A percentile compares a stretch with the other conserved stretches of the same genome.
phyloP scores from a whole-genome alignment of 2,888 invertebrate genomes.

The Leptarthrus brevirostris region DNA sequence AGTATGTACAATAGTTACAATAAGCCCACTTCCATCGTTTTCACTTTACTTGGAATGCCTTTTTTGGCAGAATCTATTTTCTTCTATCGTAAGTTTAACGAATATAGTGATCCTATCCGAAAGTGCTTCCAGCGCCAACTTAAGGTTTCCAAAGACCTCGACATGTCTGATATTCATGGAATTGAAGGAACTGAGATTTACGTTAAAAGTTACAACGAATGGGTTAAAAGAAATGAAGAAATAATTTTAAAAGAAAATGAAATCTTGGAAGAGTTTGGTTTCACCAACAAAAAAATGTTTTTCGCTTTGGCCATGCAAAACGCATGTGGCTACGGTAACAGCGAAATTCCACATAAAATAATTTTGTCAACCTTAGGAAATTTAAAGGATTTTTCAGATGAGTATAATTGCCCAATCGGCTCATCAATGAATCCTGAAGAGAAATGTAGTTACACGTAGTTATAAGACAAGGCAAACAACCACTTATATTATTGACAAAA shows the following conservation, averaged over 20 bases:
- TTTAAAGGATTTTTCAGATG: slow-evolving; percentile 1
- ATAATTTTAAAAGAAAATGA: slow-evolving; percentile 7
- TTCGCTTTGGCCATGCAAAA: slow-evolving; percentile 24
- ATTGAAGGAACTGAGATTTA: slow-evolving; percentile 33
- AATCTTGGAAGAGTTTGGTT: slow-evolving; percentile 16
- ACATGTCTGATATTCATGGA: slow-evolving; percentile 11
- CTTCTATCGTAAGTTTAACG: background rate
- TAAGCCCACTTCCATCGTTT: slow-evolving; percentile 8
- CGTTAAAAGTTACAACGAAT: slow-evolving; percentile 12
- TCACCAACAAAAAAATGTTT: slow-evolving; percentile 8
- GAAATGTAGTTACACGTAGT: slow-evolving; percentile 1
- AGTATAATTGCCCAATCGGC: slow-evolving; percentile 13
- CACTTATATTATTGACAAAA: too few species aligned
- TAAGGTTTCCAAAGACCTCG: slow-evolving; percentile 7
- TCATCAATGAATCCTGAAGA: slow-evolving; percentile 20
- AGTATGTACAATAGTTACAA: slow-evolving; percentile 7
- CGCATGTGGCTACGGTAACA: slow-evolving; percentile 23
- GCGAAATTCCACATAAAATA: slow-evolving; percentile 17
- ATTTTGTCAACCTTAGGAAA: slow-evolving; percentile 22
- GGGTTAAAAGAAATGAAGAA: slow-evolving; percentile 9
- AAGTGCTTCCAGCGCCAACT: slow-evolving; percentile 19
- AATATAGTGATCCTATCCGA: background rate
- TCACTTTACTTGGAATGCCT: slow-evolving; percentile 25
- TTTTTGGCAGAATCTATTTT: slow-evolving; percentile 7
- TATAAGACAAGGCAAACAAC: too few species aligned